phyloP scores from a whole-genome alignment of 2,797 vertebrate species.

The Heterohyrax brucei region DNA sequence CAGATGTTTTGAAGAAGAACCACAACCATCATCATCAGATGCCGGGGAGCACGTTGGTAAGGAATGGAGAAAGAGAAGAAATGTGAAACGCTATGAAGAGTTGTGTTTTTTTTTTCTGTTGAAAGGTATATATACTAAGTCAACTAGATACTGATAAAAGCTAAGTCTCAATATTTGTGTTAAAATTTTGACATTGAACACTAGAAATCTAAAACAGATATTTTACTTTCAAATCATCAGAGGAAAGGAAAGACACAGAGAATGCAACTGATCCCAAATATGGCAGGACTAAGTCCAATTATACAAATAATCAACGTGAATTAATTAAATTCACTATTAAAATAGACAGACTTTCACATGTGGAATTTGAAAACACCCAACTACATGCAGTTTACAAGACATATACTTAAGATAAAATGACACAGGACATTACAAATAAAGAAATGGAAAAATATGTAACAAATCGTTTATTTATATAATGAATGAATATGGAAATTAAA shows the following conservation, averaged over 20 bases:
- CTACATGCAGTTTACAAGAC: not conserved
- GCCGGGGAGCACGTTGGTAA: not conserved
- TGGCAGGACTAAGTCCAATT: not conserved
- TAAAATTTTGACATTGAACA: slow-evolving; percentile 25
- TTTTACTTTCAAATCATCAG: slow-evolving; percentile 42
- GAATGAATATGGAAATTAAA: slow-evolving; percentile 8
- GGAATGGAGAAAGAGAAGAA: not conserved
- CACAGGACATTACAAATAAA: slow-evolving; percentile 5
- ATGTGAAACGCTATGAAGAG: not conserved
- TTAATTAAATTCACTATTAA: not conserved
- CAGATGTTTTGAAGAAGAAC: not conserved
- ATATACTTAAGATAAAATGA: slow-evolving; percentile 28
- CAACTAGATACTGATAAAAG: not conserved
- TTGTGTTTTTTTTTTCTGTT: not conserved
- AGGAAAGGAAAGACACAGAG: slow-evolving; percentile 15
- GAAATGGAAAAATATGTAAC: not conserved
- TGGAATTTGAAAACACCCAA: slow-evolving; percentile 31
- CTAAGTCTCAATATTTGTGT: not conserved
- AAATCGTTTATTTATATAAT: not conserved
- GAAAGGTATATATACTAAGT: not conserved
- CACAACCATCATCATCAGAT: not conserved
- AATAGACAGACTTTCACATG: not conserved
- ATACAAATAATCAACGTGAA: not conserved
- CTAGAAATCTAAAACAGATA: slow-evolving; percentile 25
- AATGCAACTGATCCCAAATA: slow-evolving; percentile 53